Conservation (phyloP, 2,797 vertebrate genomes). For the Liparis tanakae region DNA sequence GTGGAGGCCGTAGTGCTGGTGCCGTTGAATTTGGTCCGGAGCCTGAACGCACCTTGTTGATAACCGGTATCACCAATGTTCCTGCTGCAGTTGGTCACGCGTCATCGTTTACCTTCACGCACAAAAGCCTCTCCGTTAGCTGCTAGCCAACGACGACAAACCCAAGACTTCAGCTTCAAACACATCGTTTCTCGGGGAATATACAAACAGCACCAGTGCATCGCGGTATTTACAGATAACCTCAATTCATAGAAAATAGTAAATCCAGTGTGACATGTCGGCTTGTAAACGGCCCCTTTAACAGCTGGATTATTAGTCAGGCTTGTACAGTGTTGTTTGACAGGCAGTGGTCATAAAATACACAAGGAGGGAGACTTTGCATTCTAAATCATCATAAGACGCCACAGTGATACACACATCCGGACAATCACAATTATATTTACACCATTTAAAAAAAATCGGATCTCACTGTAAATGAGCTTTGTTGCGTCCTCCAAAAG, state of each 20-base stretch:
- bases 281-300: slow-evolving; percentile 38
- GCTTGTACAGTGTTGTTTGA: slow-evolving; percentile 52
- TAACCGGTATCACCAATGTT: slow-evolving; percentile 32
- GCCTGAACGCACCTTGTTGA: slow-evolving; percentile 35
- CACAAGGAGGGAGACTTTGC: slow-evolving; percentile 45
- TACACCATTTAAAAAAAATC: slow-evolving; percentile 56
- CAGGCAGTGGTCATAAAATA: slow-evolving; percentile 56
- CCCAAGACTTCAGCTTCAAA: slow-evolving; percentile 30
- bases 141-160: slow-evolving; percentile 2
- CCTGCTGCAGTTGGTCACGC: slow-evolving; percentile 35
- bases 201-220: slow-evolving; percentile 32
- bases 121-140: slow-evolving; percentile 5
- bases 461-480: slow-evolving; percentile 18
- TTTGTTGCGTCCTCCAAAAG: slow-evolving; percentile 26
- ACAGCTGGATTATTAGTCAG: slow-evolving; percentile 33
- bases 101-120: not conserved
- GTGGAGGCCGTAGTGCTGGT: slow-evolving; percentile 47
- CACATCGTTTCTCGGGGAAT: slow-evolving; percentile 22
- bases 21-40: slow-evolving; percentile 66
- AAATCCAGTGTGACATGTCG: slow-evolving; percentile 21
- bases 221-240: slow-evolving; percentile 36
- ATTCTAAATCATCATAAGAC: slow-evolving; percentile 49
- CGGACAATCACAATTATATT: slow-evolving; percentile 55
- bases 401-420: slow-evolving; percentile 49
- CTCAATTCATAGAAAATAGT: slow-evolving; percentile 8